Percentiles rank a stretch among this genome's conserved stretches.
These are phyloP conservation scores for Ceriagrion tenellum DNA, from an alignment of 2,888 invertebrate species.

Conservation along the genomic window DNA sequence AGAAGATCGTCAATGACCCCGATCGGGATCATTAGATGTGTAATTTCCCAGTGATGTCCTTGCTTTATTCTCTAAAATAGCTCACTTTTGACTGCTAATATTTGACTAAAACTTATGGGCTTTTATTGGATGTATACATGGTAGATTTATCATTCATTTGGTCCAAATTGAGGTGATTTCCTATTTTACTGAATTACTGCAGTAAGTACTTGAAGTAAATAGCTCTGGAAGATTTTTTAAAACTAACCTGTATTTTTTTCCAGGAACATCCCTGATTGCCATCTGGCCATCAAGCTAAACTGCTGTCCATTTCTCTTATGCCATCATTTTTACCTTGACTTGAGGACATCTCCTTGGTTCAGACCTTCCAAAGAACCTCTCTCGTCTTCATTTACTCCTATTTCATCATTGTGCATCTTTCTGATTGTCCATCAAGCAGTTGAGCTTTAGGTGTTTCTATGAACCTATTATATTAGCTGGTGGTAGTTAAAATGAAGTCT, in stretches of 20 bases:
- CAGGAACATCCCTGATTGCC: constrained; percentile 16
- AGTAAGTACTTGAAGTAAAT: too few relatives aligned
- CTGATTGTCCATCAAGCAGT: not conserved
- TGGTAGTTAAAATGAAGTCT: not conserved
- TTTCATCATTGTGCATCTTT: not conserved
- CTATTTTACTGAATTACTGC: not conserved
- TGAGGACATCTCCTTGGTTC: not conserved
- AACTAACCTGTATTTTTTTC: constrained; percentile 21
- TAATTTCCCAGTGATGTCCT: too few relatives aligned
- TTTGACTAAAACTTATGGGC: too few relatives aligned
- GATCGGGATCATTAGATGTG: too few relatives aligned
- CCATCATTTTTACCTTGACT: not conserved
- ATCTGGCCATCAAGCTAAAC: not conserved
- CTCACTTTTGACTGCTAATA: too few relatives aligned
- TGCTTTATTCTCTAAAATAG: too few relatives aligned
- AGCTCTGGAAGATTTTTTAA: too few relatives aligned
- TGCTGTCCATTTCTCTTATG: not conserved
- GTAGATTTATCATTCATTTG: too few relatives aligned
- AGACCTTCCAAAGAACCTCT: not conserved
- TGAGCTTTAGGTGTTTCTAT: not conserved
- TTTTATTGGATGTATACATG: too few relatives aligned
- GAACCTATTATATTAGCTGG: not conserved
- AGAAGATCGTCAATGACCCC: too few relatives aligned
- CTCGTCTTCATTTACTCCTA: not conserved
- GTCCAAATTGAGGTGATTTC: too few relatives aligned